Evolutionary conservation across 2,888 invertebrate species (phyloP).

Genomic region (Tromatobia lineatoria): DNA sequence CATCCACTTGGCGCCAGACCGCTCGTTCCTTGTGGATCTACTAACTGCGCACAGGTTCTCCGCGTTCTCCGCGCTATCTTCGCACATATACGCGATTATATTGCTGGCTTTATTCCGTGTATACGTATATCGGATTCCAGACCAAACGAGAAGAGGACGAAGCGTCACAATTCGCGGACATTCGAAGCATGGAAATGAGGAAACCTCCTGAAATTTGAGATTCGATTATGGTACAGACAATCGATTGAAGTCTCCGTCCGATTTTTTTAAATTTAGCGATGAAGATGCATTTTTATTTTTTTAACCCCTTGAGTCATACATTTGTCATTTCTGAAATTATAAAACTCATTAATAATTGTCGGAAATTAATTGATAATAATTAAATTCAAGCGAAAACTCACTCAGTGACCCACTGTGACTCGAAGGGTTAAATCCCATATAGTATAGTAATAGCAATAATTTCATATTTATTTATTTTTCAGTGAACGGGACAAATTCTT

Average conservation of each 20-base stretch:
- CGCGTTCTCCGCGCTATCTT: conserved; percentile 25
- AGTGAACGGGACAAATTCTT: no score
- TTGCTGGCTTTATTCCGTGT: not conserved
- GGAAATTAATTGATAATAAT: no score
- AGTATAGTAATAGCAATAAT: no score
- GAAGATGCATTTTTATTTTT: no score
- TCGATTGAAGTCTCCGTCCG: not conserved
- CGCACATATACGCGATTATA: conserved; percentile 6
- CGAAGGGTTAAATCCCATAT: no score
- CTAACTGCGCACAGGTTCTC: conserved; percentile 30
- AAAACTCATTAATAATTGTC: no score
- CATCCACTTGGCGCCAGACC: conserved; percentile 83
- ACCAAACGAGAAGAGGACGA: conserved; percentile 23
- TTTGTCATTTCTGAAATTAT: no score
- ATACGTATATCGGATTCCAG: not conserved
- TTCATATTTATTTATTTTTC: no score
- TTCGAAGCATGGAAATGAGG: not conserved
- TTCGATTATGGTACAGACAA: not conserved
- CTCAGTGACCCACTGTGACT: no score
- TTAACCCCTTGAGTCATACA: no score
- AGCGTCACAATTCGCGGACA: not conserved
- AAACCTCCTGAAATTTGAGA: conserved; percentile 1
- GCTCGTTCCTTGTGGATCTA: conserved; percentile 74
- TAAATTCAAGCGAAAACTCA: no score
- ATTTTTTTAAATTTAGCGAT: no score